A percentile compares a stretch with the other conserved stretches of the same genome.
These are phyloP conservation scores for Zaprionus vittiger DNA, from an alignment of 1,140 invertebrate species.

Conservation along the genomic window DNA sequence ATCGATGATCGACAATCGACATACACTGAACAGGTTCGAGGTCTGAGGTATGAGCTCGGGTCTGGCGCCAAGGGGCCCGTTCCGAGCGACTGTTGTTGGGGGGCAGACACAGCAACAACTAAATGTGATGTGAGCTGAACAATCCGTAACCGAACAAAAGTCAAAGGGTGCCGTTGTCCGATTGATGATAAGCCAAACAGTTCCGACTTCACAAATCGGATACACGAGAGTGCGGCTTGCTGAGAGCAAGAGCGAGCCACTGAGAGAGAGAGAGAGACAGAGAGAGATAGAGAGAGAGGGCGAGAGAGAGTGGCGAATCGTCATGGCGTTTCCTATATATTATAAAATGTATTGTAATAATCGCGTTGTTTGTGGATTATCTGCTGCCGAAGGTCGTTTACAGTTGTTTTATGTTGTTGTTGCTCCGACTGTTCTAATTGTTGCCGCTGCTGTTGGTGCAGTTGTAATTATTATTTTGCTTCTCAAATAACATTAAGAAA, in stretches of 20 bases:
- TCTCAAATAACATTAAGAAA: conserved; percentile 21
- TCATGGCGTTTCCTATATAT: background rate
- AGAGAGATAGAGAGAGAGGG: background rate
- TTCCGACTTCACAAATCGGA: conserved; percentile 2
- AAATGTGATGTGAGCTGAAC: background rate
- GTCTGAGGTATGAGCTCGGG: background rate
- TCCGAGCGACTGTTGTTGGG: background rate
- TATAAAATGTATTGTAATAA: background rate
- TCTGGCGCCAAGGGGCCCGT: background rate
- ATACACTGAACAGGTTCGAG: background rate
- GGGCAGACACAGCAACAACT: background rate
- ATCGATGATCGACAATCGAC: background rate
- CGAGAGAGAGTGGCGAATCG: background rate
- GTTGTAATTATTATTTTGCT: conserved; percentile 22
- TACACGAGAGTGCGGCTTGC: background rate
- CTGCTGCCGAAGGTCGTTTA: conserved; percentile 1
- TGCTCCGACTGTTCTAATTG: background rate
- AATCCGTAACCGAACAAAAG: background rate
- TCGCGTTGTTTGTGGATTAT: background rate
- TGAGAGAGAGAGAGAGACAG: too few species aligned
- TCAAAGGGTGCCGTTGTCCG: background rate
- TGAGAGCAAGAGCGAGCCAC: background rate
- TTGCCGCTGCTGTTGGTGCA: background rate
- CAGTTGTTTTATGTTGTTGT: background rate
- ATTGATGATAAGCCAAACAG: background rate